These are phyloP conservation scores for Campoplex nolae DNA, from an alignment of 2,888 invertebrate species.

Conservation along the genomic window DNA sequence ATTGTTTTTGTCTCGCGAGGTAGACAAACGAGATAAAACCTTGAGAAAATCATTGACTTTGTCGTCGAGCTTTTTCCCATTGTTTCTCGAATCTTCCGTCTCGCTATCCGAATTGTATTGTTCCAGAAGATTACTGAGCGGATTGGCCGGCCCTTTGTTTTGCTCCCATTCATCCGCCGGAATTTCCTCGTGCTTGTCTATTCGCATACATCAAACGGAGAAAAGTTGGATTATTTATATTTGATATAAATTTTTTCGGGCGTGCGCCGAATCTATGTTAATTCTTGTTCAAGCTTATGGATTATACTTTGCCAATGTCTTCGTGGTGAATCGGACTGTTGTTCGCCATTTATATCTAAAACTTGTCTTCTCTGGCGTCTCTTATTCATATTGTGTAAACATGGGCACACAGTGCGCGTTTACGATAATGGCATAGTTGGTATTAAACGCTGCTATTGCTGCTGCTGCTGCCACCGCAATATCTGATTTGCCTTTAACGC, in stretches of 20 bases:
- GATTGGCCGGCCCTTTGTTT: conserved; percentile 78
- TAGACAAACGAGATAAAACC: conserved; percentile 65
- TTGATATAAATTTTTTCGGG: too few relatives aligned
- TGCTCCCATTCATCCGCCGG: conserved; percentile 74
- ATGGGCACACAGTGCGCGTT: not conserved
- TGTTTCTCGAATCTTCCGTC: conserved; percentile 74
- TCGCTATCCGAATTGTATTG: conserved; percentile 83
- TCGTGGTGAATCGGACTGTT: conserved; percentile 76
- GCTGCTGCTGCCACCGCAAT: too few relatives aligned
- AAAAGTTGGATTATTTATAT: not conserved
- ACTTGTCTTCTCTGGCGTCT: conserved; percentile 80
- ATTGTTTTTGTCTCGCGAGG: not conserved
- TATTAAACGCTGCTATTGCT: conserved; percentile 17
- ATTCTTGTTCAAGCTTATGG: not conserved
- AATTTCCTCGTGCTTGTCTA: conserved; percentile 75
- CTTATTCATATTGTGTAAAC: conserved; percentile 77
- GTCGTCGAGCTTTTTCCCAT: conserved; percentile 76
- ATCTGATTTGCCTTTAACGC: too few relatives aligned
- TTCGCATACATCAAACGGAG: not conserved
- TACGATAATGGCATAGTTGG: conserved; percentile 34
- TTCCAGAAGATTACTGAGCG: conserved; percentile 79
- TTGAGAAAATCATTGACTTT: conserved; percentile 83
- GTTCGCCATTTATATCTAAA: conserved; percentile 79
- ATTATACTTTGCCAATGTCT: conserved; percentile 78
- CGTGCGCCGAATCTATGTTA: not conserved